Conservation (phyloP, 2,888 invertebrate genomes). For the Aquatica leii region DNA sequence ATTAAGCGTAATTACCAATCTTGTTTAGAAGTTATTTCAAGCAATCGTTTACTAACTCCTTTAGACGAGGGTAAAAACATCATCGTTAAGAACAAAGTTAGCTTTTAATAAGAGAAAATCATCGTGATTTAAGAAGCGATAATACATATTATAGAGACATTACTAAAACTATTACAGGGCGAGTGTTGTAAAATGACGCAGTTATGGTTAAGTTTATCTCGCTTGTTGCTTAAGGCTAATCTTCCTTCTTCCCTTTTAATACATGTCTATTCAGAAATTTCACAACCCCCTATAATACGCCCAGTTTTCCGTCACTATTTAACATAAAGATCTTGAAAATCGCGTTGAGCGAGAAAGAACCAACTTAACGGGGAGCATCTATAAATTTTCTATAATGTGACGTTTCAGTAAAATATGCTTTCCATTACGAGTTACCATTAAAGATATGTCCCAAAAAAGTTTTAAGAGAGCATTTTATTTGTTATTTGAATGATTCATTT, state of each 20-base stretch:
- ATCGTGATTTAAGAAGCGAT: slow-evolving; percentile 38
- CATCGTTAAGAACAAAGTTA: slow-evolving; percentile 28
- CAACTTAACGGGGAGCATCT: slow-evolving; percentile 45
- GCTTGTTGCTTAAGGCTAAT: slow-evolving; percentile 49
- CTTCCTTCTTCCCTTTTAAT: slow-evolving; percentile 49
- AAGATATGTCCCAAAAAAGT: slow-evolving; percentile 58
- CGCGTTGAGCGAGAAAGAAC: slow-evolving; percentile 39
- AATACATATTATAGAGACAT: slow-evolving; percentile 40
- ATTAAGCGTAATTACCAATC: slow-evolving; percentile 16
- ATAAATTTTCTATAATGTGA: slow-evolving; percentile 47
- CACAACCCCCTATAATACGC: slow-evolving; percentile 25
- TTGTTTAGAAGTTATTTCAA: slow-evolving; percentile 30
- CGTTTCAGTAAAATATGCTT: slow-evolving; percentile 59
- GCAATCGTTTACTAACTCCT: slow-evolving; percentile 16
- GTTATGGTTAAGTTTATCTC: slow-evolving; percentile 45
- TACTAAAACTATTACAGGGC: slow-evolving; percentile 39
- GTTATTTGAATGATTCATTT: slow-evolving; percentile 57
- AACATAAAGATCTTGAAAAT: slow-evolving; percentile 22
- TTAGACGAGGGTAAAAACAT: slow-evolving; percentile 27
- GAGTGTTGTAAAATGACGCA: slow-evolving; percentile 42
- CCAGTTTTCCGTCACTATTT: slow-evolving; percentile 31
- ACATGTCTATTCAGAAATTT: slow-evolving; percentile 38
- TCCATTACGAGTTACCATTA: slow-evolving; percentile 59
- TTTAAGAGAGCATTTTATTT: slow-evolving; percentile 58
- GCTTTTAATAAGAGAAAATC: slow-evolving; percentile 34